These are phyloP conservation scores for Crocodylus rhombifer DNA, from an alignment of 2,797 vertebrate species.

Conservation along the genomic window DNA sequence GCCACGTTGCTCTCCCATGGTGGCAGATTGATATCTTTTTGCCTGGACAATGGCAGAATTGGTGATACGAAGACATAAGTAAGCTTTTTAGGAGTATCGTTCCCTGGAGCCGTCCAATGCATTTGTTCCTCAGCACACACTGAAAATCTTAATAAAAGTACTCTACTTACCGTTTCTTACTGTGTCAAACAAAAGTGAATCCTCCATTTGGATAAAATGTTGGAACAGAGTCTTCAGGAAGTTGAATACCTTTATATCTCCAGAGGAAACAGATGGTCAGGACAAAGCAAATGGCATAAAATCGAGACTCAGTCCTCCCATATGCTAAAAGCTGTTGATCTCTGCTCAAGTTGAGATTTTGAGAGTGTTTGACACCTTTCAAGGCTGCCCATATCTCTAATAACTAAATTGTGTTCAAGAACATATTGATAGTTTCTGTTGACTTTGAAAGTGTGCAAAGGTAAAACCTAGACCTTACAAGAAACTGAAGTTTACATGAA, in stretches of 20 bases:
- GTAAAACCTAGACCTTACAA: background rate
- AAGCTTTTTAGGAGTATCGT: background rate
- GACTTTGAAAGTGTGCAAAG: background rate
- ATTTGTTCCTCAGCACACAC: background rate
- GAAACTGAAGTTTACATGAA: background rate
- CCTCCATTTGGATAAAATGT: background rate
- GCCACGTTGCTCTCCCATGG: background rate
- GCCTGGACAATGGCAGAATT: background rate
- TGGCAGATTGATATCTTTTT: slow-evolving; percentile 11
- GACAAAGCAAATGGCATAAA: background rate
- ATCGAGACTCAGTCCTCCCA: background rate
- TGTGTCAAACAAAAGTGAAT: background rate
- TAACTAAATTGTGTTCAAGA: background rate
- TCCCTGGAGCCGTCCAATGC: background rate
- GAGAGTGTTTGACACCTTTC: background rate
- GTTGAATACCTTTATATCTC: background rate
- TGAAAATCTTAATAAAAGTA: background rate
- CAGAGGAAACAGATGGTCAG: background rate
- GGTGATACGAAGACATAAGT: background rate
- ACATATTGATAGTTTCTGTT: background rate
- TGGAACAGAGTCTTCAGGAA: background rate
- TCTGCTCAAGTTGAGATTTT: background rate
- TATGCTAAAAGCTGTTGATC: background rate
- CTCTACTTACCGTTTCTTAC: background rate
- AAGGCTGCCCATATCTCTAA: background rate